A percentile compares a stretch with the other conserved stretches of the same genome.
phyloP scores from a whole-genome alignment of 2,888 invertebrate species.

The Caenorhabditis sp. region DNA sequence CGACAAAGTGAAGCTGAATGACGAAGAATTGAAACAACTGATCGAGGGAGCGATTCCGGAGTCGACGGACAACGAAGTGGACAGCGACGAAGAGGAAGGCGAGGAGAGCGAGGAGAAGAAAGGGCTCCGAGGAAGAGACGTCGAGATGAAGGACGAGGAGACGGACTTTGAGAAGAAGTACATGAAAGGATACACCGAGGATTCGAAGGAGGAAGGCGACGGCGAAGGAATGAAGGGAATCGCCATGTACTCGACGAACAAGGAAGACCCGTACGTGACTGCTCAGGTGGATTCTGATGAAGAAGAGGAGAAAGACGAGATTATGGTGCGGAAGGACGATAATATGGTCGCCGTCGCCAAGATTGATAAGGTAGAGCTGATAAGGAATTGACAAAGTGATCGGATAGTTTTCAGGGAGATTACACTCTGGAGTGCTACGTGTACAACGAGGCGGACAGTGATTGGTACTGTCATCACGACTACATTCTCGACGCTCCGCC shows the following conservation, averaged over 20 bases:
- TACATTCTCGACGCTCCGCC: conserved; percentile 91
- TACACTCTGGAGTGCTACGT: conserved; percentile 82
- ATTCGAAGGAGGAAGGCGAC: conserved; percentile 15
- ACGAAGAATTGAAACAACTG: conserved; percentile 68
- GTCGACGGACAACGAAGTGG: conserved; percentile 55
- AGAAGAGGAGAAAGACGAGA: conserved; percentile 85
- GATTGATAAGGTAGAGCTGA: conserved; percentile 87
- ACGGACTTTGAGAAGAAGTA: conserved; percentile 61
- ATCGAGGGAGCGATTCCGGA: conserved; percentile 66
- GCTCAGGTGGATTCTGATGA: conserved; percentile 71
- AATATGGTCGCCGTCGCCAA: conserved; percentile 91
- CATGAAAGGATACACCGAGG: conserved; percentile 61
- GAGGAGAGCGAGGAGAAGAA: conserved; percentile 28
- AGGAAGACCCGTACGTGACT: conserved; percentile 76
- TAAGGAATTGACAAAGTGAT: not conserved
- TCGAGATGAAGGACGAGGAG: conserved; percentile 48
- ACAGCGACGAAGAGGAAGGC: conserved; percentile 58
- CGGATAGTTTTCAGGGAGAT: conserved; percentile 66
- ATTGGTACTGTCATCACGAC: conserved; percentile 91
- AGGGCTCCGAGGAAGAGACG: conserved; percentile 40
- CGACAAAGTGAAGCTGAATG: conserved; percentile 71
- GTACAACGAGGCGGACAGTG: conserved; percentile 90
- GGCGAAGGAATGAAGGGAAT: conserved; percentile 70
- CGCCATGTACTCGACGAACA: conserved; percentile 69
- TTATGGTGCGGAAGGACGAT: conserved; percentile 89